Base-by-base conservation (phyloP, 2,113 vertebrate species). In the Pseudorasbora parva region DNA sequence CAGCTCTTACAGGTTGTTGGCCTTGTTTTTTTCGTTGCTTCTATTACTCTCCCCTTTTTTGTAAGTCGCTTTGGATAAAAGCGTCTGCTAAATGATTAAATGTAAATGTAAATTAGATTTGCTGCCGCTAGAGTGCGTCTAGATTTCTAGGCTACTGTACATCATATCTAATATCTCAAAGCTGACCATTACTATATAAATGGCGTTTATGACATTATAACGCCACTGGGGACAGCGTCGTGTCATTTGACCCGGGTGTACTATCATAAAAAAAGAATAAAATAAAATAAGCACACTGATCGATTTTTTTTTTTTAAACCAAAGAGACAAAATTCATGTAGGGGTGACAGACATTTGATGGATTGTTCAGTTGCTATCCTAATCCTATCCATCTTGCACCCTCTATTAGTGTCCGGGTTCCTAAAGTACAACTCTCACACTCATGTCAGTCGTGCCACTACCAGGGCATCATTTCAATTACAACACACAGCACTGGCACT, bases 311-410 rank as follows among this genome's bases (percentile, higher is more conserved):
- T n/a, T n/a, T n/a, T n/a, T 30, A 80, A 62, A 78, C 15, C 1
- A 33, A 33, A 37, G 11, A 23, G 14, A 49, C 27, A 72, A 73
- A 72, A 60, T 54, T 69, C 33, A 60, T 69, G 56, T 47, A 27
- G 68, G 43, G 30, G 23, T 12, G 12, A 25, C 33, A 41, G 43
- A 47, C 10, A 19, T 57, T 64, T 83, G 43, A 72, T 54, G 49
- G n/a, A 47, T 75, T 11, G 3, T 33, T 87, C 33, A n/a, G 27
- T 43, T 47, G 25, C 37, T 23, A 64, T 66, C 54, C 33, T 68
- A 19, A 54, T 47, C 25, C 56, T 57, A 75, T 80, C 27, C 74
- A 86, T 86, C 78, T 82, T 69, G 59, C 37, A 56, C 27, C 80
- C 69, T 66, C 74, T 72, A 71, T 85, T 85, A 82, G 57, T 45